phyloP scores from a whole-genome alignment of 2,888 invertebrate genomes.

The Drosophila falleni region DNA sequence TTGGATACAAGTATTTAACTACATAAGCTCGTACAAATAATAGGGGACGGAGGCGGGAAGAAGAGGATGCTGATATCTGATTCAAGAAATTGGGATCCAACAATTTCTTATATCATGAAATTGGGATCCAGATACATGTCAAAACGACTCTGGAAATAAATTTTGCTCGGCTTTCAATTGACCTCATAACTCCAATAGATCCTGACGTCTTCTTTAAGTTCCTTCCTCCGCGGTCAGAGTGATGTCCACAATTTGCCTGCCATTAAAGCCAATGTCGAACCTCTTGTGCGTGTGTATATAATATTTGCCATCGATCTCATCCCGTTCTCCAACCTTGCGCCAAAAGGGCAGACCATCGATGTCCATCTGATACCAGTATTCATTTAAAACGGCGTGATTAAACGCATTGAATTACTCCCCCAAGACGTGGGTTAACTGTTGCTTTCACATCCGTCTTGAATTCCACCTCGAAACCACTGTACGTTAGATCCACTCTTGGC shows the following conservation, averaged over 20 bases:
- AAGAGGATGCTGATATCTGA: too few species aligned
- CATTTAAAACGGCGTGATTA: conserved; percentile 98
- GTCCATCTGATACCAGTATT: conserved; percentile 99
- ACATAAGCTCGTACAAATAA: too few species aligned
- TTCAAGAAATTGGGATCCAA: too few species aligned
- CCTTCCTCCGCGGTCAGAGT: conserved; percentile 97
- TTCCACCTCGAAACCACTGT: too few species aligned
- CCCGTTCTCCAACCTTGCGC: conserved; percentile 99
- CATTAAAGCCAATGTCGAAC: conserved; percentile 98
- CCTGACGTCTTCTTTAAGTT: conserved; percentile 90
- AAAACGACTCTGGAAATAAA: conserved; percentile 97
- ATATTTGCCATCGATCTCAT: conserved; percentile 91
- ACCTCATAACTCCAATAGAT: conserved; percentile 99
- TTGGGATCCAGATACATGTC: conserved; percentile 99
- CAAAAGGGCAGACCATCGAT: conserved; percentile 99
- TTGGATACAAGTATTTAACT: too few species aligned
- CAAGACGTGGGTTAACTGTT: too few species aligned
- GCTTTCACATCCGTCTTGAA: conserved; percentile 90
- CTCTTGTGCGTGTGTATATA: conserved; percentile 99
- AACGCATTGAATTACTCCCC: conserved; percentile 98
- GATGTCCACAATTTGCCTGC: conserved; percentile 98
- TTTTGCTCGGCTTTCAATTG: conserved; percentile 95
- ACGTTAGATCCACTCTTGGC: too few species aligned
- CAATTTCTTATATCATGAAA: too few species aligned
- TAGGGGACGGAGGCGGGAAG: too few species aligned